These are phyloP conservation scores for Calonectris borealis DNA, from an alignment of 2,113 vertebrate species.

Conservation along the genomic window DNA sequence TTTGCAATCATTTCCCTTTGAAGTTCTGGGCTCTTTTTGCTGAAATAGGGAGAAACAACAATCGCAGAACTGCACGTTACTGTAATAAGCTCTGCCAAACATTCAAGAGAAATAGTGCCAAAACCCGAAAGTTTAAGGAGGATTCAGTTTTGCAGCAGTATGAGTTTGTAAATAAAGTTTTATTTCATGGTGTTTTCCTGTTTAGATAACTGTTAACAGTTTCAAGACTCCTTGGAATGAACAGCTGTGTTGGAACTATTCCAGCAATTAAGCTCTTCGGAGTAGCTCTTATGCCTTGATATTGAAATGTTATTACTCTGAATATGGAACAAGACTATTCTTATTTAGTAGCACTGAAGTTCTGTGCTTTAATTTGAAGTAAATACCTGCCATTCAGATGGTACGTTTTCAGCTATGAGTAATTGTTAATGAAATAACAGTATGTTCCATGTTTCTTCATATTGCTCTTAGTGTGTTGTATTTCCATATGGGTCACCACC, in stretches of 20 bases:
- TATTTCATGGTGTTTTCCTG: conserved; percentile 52
- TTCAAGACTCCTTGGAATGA: conserved; percentile 50
- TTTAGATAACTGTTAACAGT: conserved; percentile 50
- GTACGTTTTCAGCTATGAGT: background rate
- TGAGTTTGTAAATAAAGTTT: conserved; percentile 59
- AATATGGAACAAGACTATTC: background rate
- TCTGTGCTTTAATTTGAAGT: background rate
- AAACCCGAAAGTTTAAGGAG: background rate
- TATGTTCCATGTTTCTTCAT: background rate
- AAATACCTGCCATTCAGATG: background rate
- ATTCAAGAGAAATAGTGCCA: background rate
- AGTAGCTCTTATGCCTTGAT: background rate
- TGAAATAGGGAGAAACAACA: background rate
- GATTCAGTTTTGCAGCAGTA: conserved; percentile 34
- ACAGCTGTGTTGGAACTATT: conserved; percentile 20
- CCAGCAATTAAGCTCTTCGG: conserved; percentile 7
- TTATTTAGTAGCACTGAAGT: background rate
- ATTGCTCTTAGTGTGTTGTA: background rate
- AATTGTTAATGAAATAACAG: background rate
- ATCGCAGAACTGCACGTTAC: rapidly evolving
- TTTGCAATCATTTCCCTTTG: background rate
- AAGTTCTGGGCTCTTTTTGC: background rate
- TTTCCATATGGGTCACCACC: background rate
- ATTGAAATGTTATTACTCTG: background rate
- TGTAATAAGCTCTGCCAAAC: background rate